Evolutionary conservation across 1,140 invertebrate species (phyloP).

Genomic region (Acyrthosiphon pisum): DNA sequence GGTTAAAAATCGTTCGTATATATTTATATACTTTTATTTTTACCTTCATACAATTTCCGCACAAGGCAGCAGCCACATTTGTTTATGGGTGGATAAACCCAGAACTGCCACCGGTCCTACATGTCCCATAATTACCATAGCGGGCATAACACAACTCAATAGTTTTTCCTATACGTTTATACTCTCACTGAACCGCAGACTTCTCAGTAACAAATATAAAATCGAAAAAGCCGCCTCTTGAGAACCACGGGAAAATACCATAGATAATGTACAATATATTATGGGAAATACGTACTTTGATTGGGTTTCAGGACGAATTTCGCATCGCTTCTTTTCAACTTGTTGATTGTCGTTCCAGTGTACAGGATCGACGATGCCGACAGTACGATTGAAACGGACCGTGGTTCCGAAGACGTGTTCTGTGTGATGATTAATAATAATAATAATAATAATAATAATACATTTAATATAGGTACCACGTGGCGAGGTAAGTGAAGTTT

Average conservation of each 20-base stretch:
- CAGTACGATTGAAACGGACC: constrained; percentile 70
- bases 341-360: constrained; percentile 73
- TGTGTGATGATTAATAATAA: constrained; percentile 61
- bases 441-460: not conserved
- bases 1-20: too few species aligned
- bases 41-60: too few species aligned
- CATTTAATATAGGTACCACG: not conserved
- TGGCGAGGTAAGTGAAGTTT: too few species aligned
- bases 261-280: too few species aligned
- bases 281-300: constrained; percentile 58
- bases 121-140: not conserved
- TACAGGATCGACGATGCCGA: constrained; percentile 73
- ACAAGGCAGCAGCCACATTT: too few species aligned
- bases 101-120: too few species aligned
- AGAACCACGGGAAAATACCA: not conserved
- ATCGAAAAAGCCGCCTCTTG: not conserved
- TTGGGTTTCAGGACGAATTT: constrained; percentile 67
- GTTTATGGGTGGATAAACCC: too few species aligned
- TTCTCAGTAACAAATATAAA: not conserved
- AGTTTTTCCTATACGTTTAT: too few species aligned
- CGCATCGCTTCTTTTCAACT: constrained; percentile 71
- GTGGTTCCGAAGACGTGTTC: constrained; percentile 71
- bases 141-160: not conserved
- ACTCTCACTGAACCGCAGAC: too few species aligned
- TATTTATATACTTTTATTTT: too few species aligned